Percentiles rank a stretch among this genome's conserved stretches.
These are phyloP conservation scores for Paratilapia polleni DNA, from an alignment of 2,113 vertebrate species.

Conservation along the genomic window DNA sequence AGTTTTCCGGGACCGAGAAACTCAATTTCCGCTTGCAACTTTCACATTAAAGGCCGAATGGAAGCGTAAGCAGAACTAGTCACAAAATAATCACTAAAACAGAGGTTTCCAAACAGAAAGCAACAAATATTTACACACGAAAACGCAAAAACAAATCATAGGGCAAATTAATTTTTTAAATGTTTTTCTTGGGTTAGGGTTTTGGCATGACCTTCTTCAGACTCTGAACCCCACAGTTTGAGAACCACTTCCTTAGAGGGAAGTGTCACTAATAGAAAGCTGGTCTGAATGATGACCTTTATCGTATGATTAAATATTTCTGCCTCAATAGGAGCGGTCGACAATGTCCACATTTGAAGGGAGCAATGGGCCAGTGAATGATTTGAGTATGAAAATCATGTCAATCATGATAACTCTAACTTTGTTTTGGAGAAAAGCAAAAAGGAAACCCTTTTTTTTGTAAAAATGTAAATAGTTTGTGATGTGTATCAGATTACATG, in stretches of 20 bases:
- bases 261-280: background rate
- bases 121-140: background rate
- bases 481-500: background rate
- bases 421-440: background rate
- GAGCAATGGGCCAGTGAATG: background rate
- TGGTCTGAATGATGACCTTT: background rate
- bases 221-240: background rate
- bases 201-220: background rate
- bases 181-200: background rate
- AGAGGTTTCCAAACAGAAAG: background rate
- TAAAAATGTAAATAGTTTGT: background rate
- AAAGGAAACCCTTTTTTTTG: background rate
- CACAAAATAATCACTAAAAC: background rate
- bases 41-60: conserved; percentile 46
- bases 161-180: background rate
- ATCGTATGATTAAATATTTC: background rate
- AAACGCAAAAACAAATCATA: background rate
- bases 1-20: conserved; percentile 2
- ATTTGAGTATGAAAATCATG: background rate
- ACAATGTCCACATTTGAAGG: background rate
- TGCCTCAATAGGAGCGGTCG: background rate
- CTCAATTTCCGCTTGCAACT: background rate
- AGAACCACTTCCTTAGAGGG: background rate
- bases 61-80: background rate
- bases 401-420: background rate